Conservation (phyloP, 2,797 vertebrate species). For the Enteromius unitaeniatus region DNA sequence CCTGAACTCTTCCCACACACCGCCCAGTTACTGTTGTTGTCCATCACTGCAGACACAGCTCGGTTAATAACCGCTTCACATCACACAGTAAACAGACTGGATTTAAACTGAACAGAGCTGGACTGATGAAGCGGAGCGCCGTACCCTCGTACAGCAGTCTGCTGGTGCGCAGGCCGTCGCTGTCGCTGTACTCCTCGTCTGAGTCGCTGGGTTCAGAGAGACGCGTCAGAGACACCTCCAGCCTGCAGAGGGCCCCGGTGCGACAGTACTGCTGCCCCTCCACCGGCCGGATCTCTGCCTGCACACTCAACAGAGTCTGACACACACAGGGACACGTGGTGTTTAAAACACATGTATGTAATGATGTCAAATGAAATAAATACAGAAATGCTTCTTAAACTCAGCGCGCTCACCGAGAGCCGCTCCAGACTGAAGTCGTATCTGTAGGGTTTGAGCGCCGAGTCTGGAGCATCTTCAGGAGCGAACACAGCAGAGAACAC, state of each 20-base stretch:
- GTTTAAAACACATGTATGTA: no score
- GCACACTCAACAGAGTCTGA: conserved; percentile 91
- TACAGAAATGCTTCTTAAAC: no score
- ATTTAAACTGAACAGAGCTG: no score
- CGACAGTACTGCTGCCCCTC: conserved; percentile 85
- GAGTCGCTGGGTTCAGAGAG: conserved; percentile 86
- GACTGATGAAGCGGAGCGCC: no score
- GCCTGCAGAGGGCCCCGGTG: conserved; percentile 88
- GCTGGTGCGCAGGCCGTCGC: conserved; percentile 83
- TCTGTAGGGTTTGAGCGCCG: conserved; percentile 86
- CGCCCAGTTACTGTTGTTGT: conserved; percentile 98
- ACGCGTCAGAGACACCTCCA: conserved; percentile 90
- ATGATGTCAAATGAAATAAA: no score
- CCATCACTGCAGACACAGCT: conserved; percentile 83
- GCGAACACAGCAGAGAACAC: conserved; percentile 88
- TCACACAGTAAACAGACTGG: background rate
- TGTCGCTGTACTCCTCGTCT: conserved; percentile 88
- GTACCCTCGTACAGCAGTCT: conserved; percentile 96
- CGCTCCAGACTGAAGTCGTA: conserved; percentile 91
- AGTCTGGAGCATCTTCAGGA: conserved; percentile 76
- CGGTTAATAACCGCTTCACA: background rate
- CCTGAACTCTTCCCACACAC: conserved; percentile 97
- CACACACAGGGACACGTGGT: background rate
- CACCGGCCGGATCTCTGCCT: conserved; percentile 85
- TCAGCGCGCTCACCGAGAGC: conserved; percentile 78